Percentiles rank a stretch among this genome's conserved stretches.
Conservation (phyloP, 2,113 vertebrate species). For the Gila orcuttii region DNA sequence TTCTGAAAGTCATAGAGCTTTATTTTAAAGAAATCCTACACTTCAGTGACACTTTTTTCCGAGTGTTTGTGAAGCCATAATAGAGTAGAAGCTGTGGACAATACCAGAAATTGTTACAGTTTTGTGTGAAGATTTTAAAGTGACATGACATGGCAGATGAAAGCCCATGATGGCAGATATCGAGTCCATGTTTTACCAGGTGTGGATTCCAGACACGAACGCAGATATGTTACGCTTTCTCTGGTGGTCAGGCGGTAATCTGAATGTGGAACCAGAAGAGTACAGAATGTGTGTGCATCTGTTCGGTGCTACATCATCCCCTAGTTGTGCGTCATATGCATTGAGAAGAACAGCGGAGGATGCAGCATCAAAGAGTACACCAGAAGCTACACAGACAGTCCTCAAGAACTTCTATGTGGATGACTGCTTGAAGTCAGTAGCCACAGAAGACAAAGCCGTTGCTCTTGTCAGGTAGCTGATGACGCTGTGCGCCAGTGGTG, state of each 20-base stretch:
- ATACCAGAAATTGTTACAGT: too few species aligned
- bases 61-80: too few species aligned
- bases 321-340: constrained; percentile 23
- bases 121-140: too few species aligned
- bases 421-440: constrained; percentile 29
- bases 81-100: too few species aligned
- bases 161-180: constrained; percentile 46
- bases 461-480: not conserved
- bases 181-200: constrained; percentile 44
- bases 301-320: constrained; percentile 30
- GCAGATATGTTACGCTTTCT: constrained; percentile 23
- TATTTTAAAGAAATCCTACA: too few species aligned
- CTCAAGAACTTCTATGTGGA: constrained; percentile 48
- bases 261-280: not conserved
- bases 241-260: constrained; percentile 47
- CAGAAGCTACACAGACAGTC: not conserved
- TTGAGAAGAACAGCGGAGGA: constrained; percentile 27
- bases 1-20: too few species aligned
- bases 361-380: not conserved
- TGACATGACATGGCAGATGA: too few species aligned
- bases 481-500: constrained; percentile 9
- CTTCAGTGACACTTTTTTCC: too few species aligned
- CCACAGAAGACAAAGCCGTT: constrained; percentile 15
- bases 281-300: constrained; percentile 39
- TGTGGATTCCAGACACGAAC: constrained; percentile 2